Evolutionary conservation across 2,113 vertebrate genomes (phyloP).

Genomic region (Smithornis capensis): DNA sequence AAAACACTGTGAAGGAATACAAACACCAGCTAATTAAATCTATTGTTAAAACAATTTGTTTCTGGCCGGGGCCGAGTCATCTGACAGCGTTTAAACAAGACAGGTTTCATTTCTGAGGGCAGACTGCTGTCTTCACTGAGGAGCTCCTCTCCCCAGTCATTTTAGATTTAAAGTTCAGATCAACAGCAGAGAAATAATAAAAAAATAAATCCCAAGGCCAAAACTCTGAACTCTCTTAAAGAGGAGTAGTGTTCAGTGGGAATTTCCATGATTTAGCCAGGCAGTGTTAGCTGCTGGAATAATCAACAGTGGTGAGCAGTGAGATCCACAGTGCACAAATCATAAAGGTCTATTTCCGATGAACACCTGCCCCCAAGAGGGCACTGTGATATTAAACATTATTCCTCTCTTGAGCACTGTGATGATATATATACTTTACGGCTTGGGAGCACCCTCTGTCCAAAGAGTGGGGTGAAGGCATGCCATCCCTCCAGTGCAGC

Average conservation of each 20-base stretch:
- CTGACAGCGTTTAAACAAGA: neutral
- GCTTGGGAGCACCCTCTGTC: fast-evolving
- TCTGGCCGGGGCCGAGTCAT: conserved; percentile 15
- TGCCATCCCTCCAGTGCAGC: neutral
- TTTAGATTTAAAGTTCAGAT: neutral
- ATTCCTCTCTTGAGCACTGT: neutral
- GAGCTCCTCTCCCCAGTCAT: neutral
- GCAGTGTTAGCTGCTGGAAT: neutral
- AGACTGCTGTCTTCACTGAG: conserved; percentile 7
- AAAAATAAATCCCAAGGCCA: neutral
- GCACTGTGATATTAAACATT: conserved; percentile 14
- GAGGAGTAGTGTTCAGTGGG: neutral
- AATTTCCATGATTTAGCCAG: neutral
- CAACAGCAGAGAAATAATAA: neutral
- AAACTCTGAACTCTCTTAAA: neutral
- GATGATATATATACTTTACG: fast-evolving
- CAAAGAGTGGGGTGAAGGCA: fast-evolving
- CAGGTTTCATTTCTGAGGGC: conserved; percentile 43
- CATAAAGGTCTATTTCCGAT: neutral
- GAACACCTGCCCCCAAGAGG: conserved; percentile 42
- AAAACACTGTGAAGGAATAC: conserved; percentile 37
- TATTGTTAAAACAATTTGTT: conserved; percentile 65
- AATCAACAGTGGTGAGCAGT: fast-evolving
- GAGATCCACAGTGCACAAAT: neutral
- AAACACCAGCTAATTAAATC: conserved; percentile 65